Evolutionary conservation across 2,888 invertebrate species (phyloP), one percentile per base, ranked within the genome.

Genomic region (Pristionchus maxplancki): DNA sequence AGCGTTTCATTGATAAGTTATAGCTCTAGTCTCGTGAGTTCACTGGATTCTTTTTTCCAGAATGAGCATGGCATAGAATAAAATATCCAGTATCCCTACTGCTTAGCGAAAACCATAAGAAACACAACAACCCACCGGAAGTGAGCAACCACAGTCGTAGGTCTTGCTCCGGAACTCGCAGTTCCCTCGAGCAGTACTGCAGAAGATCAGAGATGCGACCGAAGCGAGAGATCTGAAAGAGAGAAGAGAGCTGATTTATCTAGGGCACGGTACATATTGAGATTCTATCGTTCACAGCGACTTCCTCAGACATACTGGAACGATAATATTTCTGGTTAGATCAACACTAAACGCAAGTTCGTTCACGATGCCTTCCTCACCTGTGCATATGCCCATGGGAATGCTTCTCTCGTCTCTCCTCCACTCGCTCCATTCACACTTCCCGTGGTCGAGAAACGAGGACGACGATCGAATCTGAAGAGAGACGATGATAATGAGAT

Each of bases 151-250:
- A 87, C 6, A 87, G 87, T 24, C 87, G 31, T 17, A 87, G 53
- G 37, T 87, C 71, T 17, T 37, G 74, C 37, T 87, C 74, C 24
- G 74, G 64, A 44, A 85, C 62, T 24, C 64, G 37, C 40, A 85
- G 85, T 24, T 85, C 85, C 37, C 24, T 37, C 44, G 85, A 24
- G 24, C 62, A 62, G 28, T 64, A 64, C 6, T 53, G 50, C n/a
- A 85, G 85, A 17, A 85, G 85, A 28, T 85, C 85, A 9, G 85
- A 85, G 64, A 85, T 64, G 15, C 85, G 85, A 64, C 62, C 85
- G 64, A 64, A 64, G 17, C 85, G 85, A 64, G 85, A 64, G 40
- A 85, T 85, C 85, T 85, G 85, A n/a, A 9, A 53, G 1, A n/a
- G 13, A 53, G 1, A 13, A 48, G 28, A 17, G 37, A 28, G 58